phyloP scores from a whole-genome alignment of 2,113 vertebrate genomes.

The Bettongia penicillata region DNA sequence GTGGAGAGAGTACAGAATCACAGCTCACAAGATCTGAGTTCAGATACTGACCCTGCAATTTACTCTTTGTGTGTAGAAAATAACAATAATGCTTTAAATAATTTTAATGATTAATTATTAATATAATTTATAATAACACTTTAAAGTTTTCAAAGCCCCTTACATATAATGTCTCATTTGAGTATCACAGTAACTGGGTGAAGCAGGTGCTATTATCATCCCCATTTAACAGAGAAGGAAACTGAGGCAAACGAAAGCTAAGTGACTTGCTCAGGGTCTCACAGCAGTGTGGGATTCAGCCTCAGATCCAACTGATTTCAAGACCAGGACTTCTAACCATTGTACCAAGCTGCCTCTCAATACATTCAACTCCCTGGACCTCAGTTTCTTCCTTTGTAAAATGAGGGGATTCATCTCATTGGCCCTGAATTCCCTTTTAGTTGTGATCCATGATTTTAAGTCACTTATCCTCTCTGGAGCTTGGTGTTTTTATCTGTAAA shows the following conservation, averaged over 20 bases:
- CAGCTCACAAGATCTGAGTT: neutral
- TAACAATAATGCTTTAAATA: neutral
- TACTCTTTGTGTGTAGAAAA: neutral
- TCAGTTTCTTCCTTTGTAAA: neutral
- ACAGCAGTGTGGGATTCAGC: too few relatives aligned
- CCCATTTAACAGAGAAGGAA: too few relatives aligned
- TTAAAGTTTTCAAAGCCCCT: neutral
- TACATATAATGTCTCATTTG: neutral
- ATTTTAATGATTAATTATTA: neutral
- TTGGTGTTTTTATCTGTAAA: too few relatives aligned
- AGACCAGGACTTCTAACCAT: too few relatives aligned
- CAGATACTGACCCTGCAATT: neutral
- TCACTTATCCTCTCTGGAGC: neutral
- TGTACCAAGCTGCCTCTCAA: too few relatives aligned
- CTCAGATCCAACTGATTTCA: too few relatives aligned
- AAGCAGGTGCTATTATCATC: too few relatives aligned
- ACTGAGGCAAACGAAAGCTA: too few relatives aligned
- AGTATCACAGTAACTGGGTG: too few relatives aligned
- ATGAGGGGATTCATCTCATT: neutral
- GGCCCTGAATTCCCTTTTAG: neutral
- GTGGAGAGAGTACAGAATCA: neutral
- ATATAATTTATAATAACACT: neutral
- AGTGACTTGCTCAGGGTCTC: too few relatives aligned
- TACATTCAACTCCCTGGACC: too few relatives aligned
- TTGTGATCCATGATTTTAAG: neutral